Evolutionary conservation across 2,797 vertebrate species (phyloP).

Genomic region (Hapalemur alaotrensis): DNA sequence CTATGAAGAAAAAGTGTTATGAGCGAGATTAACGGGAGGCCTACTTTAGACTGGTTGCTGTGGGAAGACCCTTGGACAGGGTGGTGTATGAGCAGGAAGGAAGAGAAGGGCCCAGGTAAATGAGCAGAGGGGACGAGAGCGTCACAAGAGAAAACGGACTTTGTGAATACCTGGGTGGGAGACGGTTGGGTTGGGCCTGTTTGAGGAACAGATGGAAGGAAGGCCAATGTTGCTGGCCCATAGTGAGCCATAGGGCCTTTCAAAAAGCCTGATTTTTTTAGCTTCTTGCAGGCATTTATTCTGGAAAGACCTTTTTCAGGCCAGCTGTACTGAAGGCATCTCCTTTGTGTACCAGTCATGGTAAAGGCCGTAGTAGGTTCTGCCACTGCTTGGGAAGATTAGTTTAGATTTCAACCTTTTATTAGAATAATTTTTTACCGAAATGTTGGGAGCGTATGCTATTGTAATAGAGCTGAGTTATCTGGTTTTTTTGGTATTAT

Average conservation of each 20-base stretch:
- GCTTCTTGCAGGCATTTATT: neutral
- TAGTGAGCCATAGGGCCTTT: neutral
- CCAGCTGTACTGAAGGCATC: neutral
- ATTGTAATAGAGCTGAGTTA: neutral
- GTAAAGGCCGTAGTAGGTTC: neutral
- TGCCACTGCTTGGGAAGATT: neutral
- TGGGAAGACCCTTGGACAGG: neutral
- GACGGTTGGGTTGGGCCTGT: neutral
- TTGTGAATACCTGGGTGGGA: neutral
- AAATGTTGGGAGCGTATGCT: neutral
- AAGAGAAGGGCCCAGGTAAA: neutral
- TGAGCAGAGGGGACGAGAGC: neutral
- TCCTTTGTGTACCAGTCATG: slow-evolving; percentile 5
- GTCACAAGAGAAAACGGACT: neutral
- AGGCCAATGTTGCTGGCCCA: neutral
- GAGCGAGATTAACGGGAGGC: neutral
- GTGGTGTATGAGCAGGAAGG: neutral
- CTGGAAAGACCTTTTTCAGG: neutral
- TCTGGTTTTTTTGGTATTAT: neutral
- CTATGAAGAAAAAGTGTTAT: neutral
- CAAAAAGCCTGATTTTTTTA: neutral
- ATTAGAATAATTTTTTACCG: neutral
- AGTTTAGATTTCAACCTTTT: neutral
- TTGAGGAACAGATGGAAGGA: neutral
- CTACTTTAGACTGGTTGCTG: neutral